Evolutionary conservation across 2,888 invertebrate species (phyloP), one percentile per base, ranked within the genome.

Genomic region (Silvanus unidentatus): DNA sequence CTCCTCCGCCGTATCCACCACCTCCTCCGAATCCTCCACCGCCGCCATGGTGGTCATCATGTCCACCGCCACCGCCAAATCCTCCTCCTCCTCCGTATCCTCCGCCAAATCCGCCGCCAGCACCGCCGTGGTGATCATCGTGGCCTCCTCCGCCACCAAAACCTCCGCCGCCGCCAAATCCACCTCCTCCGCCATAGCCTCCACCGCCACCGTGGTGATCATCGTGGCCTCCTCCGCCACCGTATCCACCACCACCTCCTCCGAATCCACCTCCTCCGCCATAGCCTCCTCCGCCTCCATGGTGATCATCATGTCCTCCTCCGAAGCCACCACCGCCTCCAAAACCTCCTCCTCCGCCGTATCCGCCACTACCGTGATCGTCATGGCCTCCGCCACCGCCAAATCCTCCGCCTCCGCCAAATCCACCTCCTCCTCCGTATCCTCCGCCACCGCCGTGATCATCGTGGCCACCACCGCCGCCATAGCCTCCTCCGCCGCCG

Each of bases 231-330:
- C 42, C 44, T n/a, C 36, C 34, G 34, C 36, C 34, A 15, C 44
- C 27, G 16, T 44, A 22, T 28, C 30, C 12, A 38, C 41, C 44
- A 16, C 43, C 32, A 1, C 44, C 44, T n/a, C 44, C 40, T 2
- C 42, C 44, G 13, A 32, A 30, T 39, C 37, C 35, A 15, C 43
- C 37, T 15, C 41, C 39, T 28, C 28, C 9, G 34, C 45, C 44
- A 13, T 43, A 35, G 14, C 48, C 48, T 22, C 44, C 47, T 16
- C 48, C 48, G 22, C 47, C 49, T 15, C 47, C 49, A 13, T 15
- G 34, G 32, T 28, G 32, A 6, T 40, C 40, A 14, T 39, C 43
- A 2, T 30, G 30, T 10, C 22, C 22, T 10, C 16, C 22, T 8
- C 16, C 39, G 22, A 22, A n/a, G 4, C 34, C 34, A n/a, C 34